Evolutionary conservation across 2,113 vertebrate species (phyloP), one percentile per base, ranked within the genome.

Genomic region (Microcebus ravelobensis): DNA sequence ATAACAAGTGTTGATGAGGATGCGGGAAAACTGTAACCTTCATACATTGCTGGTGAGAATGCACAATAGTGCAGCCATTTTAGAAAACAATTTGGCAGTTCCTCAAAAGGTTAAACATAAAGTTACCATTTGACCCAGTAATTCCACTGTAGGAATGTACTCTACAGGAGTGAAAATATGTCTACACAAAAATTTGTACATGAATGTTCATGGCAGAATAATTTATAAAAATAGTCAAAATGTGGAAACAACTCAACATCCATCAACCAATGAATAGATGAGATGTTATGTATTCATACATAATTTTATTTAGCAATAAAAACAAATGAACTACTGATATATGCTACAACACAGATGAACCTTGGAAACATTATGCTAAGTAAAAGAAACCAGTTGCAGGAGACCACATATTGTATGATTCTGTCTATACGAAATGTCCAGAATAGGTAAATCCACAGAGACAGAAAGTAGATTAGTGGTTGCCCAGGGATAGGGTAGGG

Each of bases 351-450:
- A 36, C 3, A 36, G 23, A 79, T 94, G 50, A 91, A 92, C 25
- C 31, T 77, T 93, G 39, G 82, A 77, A 86, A 59, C 73, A 61
- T 34, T 90, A 57, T 10, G 13, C 9, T 29, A 74, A 71, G 18
- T 36, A 29, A 95, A 92, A 92, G 84, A 59, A 92, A 68, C 20
- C 50, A 83, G 39, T 70, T 92, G 79, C 73, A 71, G 74, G 85
- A 85, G 39, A 50, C 8, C 65, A 76, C 8, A 8, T 59, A 23
- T 65, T 71, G 6, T 65, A 77, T 52, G 25, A 92, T 42, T 74
- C 68, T 48, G 65, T 89, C 85, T 82, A 65, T 27, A 86, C 36
- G 36, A 65, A 74, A 55, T 31, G 20, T 68, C 74, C 48, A 27
- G 71, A 86, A 87, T 17, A 70, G 63, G 34, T 63, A 71, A 92